Evolutionary conservation across 2,888 invertebrate species (phyloP), one percentile per base, ranked within the genome.

Genomic region (Maniola hyperantus): DNA sequence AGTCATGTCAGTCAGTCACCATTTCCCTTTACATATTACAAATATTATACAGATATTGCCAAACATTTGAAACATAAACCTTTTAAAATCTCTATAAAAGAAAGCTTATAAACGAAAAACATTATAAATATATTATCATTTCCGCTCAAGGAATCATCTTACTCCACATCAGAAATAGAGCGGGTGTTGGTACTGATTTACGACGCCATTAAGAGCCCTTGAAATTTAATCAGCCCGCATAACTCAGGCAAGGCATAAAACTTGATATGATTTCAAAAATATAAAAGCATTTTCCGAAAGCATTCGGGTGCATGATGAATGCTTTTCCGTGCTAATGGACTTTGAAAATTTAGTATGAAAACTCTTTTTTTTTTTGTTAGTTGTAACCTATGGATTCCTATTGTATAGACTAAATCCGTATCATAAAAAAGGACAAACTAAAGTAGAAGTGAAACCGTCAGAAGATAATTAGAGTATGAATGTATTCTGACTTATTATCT

Each of bases 191-290:
- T 62, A 26, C 51, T 66, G 70, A 71, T 71, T 72, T 72, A 72
- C 70, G 70, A 71, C 65, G 66, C 71, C 67, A 68, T 71, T 69
- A 73, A 71, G 67, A 65, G 63, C 67, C 67, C 71, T 71, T 71
- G 72, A 73, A 71, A 73, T 72, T 72, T 71, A 71, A 73, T 72
- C 73, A 66, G 68, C 71, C 58, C 66, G 67, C 65, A 67, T 65
- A 68, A 70, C 65, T 70, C 68, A 70, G 46, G 65, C 64, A 51
- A 53, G 54, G 15, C 57, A 65, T 68, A 67, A 71, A 71, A 73
- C 67, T 68, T 67, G 65, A 72, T 73, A 67, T 66, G 67, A 71
- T 60, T 55, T 59, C 26, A 64, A 65, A 64, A 61, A 63, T 69
- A 66, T 66, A 63, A 48, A 36, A 51, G n/a, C 58, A 33, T 59